Evolutionary conservation across 2,888 invertebrate genomes (phyloP).

Genomic region (Spodoptera littoralis): DNA sequence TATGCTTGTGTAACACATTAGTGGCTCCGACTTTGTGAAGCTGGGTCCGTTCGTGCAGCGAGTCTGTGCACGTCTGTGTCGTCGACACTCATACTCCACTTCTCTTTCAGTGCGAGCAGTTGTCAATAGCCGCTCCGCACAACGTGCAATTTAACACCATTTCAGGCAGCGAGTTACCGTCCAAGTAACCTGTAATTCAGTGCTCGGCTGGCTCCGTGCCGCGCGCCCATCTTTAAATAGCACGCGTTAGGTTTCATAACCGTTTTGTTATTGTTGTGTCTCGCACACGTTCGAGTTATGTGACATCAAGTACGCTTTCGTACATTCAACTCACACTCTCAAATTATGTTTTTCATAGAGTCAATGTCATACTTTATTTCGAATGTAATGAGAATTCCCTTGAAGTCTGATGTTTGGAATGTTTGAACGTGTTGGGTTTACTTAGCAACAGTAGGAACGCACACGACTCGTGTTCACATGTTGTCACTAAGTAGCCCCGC

Average conservation of each 20-base stretch:
- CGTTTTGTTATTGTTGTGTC: slow-evolving; percentile 42
- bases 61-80: slow-evolving; percentile 18
- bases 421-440: neutral
- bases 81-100: slow-evolving; percentile 23
- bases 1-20: too few relatives aligned
- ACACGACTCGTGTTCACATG: slow-evolving; percentile 21
- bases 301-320: slow-evolving; percentile 2
- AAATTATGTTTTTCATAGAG: neutral
- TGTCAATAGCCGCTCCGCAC: slow-evolving; percentile 34
- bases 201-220: slow-evolving; percentile 36
- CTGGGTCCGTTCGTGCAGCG: too few relatives aligned
- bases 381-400: neutral
- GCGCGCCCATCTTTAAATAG: slow-evolving; percentile 49
- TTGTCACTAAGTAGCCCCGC: slow-evolving; percentile 30
- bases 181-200: slow-evolving; percentile 56
- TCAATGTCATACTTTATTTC: neutral
- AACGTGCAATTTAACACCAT: slow-evolving; percentile 53
- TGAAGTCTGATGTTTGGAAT: neutral
- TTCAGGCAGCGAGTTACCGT: slow-evolving; percentile 45
- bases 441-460: slow-evolving; percentile 1
- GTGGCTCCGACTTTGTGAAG: neutral
- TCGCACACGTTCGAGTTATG: slow-evolving; percentile 3
- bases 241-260: slow-evolving; percentile 29
- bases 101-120: slow-evolving; percentile 33
- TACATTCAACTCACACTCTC: neutral